These are phyloP conservation scores for Murina feae DNA, from an alignment of 2,113 vertebrate genomes.

Conservation along the genomic window DNA sequence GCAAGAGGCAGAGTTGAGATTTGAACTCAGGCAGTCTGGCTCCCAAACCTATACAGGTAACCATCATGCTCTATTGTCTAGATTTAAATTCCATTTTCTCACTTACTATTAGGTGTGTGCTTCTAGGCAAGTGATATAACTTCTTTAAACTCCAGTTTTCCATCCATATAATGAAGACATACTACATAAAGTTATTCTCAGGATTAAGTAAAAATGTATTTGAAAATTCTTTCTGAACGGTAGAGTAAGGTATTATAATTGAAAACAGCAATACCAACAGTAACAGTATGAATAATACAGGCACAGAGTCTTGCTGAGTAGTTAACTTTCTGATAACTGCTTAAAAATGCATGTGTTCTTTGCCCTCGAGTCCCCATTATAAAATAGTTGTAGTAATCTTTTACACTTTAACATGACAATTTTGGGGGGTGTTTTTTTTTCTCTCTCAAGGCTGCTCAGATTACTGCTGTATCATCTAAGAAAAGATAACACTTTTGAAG, in stretches of 20 bases:
- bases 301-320: neutral
- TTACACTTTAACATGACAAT: neutral
- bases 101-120: neutral
- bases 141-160: neutral
- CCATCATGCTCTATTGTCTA: neutral
- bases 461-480: conserved; percentile 29
- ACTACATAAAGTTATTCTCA: neutral
- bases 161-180: neutral
- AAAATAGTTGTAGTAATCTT: neutral
- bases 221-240: neutral
- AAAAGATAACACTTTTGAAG: conserved; percentile 20
- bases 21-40: neutral
- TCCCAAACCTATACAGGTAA: neutral
- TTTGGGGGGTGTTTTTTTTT: neutral
- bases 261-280: neutral
- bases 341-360: neutral
- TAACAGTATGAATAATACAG: neutral
- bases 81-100: neutral
- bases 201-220: neutral
- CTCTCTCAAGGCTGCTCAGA: neutral
- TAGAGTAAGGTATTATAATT: neutral
- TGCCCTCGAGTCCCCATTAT: neutral
- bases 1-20: neutral
- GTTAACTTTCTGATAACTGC: neutral
- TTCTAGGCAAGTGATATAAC: neutral